Base-by-base conservation (phyloP, 1,140 invertebrate genomes). In the Drosophila auraria region DNA sequence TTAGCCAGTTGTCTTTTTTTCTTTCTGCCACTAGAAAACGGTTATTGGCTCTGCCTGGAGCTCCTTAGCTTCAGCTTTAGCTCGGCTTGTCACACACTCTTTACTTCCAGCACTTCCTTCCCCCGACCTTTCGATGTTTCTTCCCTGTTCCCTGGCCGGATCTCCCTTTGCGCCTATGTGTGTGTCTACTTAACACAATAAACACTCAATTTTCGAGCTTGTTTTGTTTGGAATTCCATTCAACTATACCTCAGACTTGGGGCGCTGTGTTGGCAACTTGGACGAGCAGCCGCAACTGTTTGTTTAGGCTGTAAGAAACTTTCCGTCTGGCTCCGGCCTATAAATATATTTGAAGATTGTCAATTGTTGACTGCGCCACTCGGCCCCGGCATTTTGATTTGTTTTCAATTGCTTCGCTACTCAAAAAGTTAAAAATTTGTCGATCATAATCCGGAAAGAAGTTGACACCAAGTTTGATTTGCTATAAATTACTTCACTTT, bases 141-240 rank as follows among this genome's bases (percentile, higher is more conserved):
- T 20, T 60, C 36, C 20, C 59, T 30, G 50, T 38, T 57, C 25
- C 45, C 51, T 45, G 14, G 23, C 45, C 49, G 8, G 23, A 15
- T 23, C 42, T 45, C n/a, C 36, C 20, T 30, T 11, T 44, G 15
- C 25, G 36, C 17, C 30, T 53, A 20, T 76, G 25, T 78, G 59
- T 78, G 64, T 79, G 81, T 69, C 81, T 89, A 84, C 84, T 89
- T 89, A 89, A 89, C 84, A 90, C 82, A 89, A 89, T 89, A 89
- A 89, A 89, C 84, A 89, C 84, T 89, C 86, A 89, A 90, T 89
- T 89, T 90, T 89, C 74, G 80, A 90, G 84, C 86, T 90, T 89
- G 84, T 90, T 89, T 89, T 89, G 86, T 89, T 89, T 90, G 84
- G 86, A 74, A 89, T 90, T 89, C 73, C 59, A 57, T 57, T 65